Percentiles rank a stretch among this genome's conserved stretches.
These are phyloP conservation scores for Psittacula derbiana DNA, from an alignment of 2,797 vertebrate species.

Conservation along the genomic window DNA sequence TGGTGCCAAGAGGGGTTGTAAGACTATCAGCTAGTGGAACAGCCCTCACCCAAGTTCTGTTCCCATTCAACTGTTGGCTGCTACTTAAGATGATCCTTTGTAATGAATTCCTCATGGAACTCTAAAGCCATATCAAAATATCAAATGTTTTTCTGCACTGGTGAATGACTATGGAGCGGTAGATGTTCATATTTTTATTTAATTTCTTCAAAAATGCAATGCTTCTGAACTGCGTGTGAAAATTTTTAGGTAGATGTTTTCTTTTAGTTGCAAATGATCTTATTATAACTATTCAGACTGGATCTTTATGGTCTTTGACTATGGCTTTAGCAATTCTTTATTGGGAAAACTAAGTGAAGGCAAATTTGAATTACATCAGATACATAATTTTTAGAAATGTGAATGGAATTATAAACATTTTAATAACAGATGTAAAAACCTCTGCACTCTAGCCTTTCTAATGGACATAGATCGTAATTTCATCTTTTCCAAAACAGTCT, in stretches of 20 bases:
- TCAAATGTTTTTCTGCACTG: neutral
- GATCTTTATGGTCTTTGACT: neutral
- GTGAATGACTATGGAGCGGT: neutral
- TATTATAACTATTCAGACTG: neutral
- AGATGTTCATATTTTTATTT: neutral
- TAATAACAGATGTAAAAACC: neutral
- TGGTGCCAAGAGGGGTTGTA: neutral
- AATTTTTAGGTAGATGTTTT: neutral
- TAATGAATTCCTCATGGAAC: neutral
- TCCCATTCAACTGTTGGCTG: neutral
- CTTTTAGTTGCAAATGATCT: neutral
- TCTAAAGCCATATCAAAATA: neutral
- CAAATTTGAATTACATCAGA: neutral
- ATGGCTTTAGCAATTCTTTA: neutral
- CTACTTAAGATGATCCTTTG: neutral
- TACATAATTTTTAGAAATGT: slow-evolving; percentile 26
- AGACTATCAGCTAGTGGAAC: neutral
- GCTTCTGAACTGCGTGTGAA: neutral
- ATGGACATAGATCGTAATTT: neutral
- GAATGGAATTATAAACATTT: neutral
- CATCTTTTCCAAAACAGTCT: neutral
- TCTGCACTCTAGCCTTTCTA: neutral
- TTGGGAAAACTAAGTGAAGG: neutral
- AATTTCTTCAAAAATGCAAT: slow-evolving; percentile 4
- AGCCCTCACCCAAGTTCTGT: neutral